Evolutionary conservation across 2,888 invertebrate genomes (phyloP), one percentile per base, ranked within the genome.

Genomic region (Cephalotes varians): DNA sequence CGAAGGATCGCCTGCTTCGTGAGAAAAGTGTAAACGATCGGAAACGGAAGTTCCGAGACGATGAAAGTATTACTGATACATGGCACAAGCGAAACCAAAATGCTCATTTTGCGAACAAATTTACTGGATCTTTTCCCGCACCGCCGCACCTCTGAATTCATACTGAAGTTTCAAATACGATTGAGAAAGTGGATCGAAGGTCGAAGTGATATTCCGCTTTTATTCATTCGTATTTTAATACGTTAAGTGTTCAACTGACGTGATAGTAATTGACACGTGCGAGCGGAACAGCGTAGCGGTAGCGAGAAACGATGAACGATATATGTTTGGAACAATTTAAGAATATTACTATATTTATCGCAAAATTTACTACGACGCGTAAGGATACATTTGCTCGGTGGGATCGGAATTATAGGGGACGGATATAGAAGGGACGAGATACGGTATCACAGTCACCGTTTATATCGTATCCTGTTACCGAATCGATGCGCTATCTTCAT

Each of bases 301-400:
- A 5, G 34, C 28, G 34, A 64, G 12, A 10, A 34, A 51, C 25
- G 34, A 76, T 10, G 31, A 1, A 28, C 4, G 65, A 44, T 69
- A 28, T 34, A 21, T 64, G 64, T 51, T 67, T 31, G 31, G 31
- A 25, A 47, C 62, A 83, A 69, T 64, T 80, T 64, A 81, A 74
- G 12, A 44, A 72, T 74, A 83, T 85, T 79, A 81, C 51, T 80
- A 72, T 82, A 85, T 58, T 83, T 82, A 83, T 71, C 34, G 31
- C 58, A 82, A 71, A 62, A 51, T 71, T 47, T 87, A 87, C 73
- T 82, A 77, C 21, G 12, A 31, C 40, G 34, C 18, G 21, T 18
- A 7, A 31, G 54, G 31, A 56, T 54, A 47, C 77, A 34, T 79
- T 62, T 37, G 28, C 56, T 44, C 28, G 72, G 31, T 10, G 12